Conservation (phyloP, 2,113 vertebrate genomes). For the Chaetura pelagica region DNA sequence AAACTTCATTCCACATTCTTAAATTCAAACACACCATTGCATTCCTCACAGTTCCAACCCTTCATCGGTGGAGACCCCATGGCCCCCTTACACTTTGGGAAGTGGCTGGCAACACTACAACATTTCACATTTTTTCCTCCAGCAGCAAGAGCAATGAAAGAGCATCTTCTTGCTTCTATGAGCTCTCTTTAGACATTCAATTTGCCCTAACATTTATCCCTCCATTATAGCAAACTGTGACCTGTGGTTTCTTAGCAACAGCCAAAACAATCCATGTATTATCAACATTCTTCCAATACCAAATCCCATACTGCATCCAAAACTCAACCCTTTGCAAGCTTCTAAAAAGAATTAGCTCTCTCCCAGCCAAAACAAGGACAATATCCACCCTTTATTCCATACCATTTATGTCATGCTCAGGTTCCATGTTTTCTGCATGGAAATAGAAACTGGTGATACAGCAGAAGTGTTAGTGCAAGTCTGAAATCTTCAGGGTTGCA, state of each 20-base stretch:
- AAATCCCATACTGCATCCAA: too few relatives aligned
- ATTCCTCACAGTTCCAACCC: not conserved
- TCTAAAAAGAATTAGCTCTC: too few relatives aligned
- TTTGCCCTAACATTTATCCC: not conserved
- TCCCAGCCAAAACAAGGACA: too few relatives aligned
- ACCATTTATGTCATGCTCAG: too few relatives aligned
- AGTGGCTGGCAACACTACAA: too few relatives aligned
- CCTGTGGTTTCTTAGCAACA: too few relatives aligned
- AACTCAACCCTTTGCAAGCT: too few relatives aligned
- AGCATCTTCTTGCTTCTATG: not conserved
- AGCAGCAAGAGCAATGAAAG: not conserved
- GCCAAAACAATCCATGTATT: too few relatives aligned
- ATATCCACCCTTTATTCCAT: too few relatives aligned
- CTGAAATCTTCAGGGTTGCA: not conserved
- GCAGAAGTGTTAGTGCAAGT: not conserved
- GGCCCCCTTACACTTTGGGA: not conserved
- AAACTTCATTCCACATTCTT: not conserved
- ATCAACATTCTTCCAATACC: too few relatives aligned
- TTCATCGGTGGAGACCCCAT: not conserved
- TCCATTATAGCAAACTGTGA: too few relatives aligned
- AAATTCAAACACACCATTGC: not conserved
- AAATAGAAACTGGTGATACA: not conserved
- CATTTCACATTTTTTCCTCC: not conserved
- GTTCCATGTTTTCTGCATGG: too few relatives aligned
- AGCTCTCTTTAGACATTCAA: not conserved